These are phyloP conservation scores for Drosophila pectinifera DNA, from an alignment of 1,140 invertebrate genomes.

Conservation along the genomic window DNA sequence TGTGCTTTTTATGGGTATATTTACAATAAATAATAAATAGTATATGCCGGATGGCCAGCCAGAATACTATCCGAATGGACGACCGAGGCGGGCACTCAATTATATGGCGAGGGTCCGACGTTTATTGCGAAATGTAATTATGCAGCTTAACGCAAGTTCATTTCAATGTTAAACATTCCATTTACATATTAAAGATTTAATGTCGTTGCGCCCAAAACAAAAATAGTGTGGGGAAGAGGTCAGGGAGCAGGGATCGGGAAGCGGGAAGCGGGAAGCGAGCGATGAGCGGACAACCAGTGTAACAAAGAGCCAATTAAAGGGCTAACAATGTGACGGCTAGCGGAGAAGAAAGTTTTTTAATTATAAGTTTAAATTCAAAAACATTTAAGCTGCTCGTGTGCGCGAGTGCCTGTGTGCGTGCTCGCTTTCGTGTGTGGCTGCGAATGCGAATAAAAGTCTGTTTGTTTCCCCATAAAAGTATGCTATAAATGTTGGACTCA, in stretches of 20 bases:
- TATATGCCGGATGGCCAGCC: constrained; percentile 25
- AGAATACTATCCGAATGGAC: constrained; percentile 19
- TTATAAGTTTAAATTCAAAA: constrained; percentile 84
- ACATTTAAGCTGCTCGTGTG: constrained; percentile 71
- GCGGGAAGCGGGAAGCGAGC: background rate
- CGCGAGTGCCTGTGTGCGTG: constrained; percentile 5
- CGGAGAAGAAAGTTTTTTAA: constrained; percentile 72
- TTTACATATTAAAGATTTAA: constrained; percentile 81
- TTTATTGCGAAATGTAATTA: constrained; percentile 78
- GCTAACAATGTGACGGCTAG: constrained; percentile 66
- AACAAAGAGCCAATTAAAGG: constrained; percentile 82
- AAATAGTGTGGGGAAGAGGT: constrained; percentile 8
- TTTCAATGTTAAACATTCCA: constrained; percentile 82
- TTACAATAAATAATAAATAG: constrained; percentile 70
- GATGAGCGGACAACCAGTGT: constrained; percentile 57
- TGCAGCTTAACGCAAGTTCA: constrained; percentile 81
- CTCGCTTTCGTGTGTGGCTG: constrained; percentile 41
- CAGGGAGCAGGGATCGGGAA: background rate
- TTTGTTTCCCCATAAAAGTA: constrained; percentile 79
- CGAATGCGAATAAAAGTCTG: constrained; percentile 71
- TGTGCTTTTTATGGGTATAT: constrained; percentile 71
- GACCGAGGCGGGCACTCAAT: constrained; percentile 39
- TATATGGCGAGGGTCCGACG: constrained; percentile 45
- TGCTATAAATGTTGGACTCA: constrained; percentile 65
- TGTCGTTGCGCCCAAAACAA: constrained; percentile 33